Evolutionary conservation across 2,113 vertebrate genomes (phyloP), one percentile per base, ranked within the genome.

Genomic region (Psilopogon haemacephalus): DNA sequence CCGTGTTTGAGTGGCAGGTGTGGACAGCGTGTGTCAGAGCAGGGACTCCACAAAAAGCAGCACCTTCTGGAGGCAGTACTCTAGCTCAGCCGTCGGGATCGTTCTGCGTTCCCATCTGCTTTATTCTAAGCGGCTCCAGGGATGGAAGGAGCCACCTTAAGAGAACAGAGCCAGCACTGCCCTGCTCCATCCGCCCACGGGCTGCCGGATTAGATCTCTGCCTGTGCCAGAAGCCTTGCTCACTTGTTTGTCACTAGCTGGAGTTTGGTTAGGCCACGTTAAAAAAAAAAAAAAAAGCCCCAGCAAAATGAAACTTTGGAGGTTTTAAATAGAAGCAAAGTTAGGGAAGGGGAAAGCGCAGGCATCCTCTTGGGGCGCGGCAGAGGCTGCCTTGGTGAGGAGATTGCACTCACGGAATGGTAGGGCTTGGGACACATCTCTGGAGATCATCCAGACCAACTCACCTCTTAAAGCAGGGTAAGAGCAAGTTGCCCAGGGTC

Each of bases 231-330:
- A 46, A 91, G 80, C 92, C 88, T 95, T 96, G 95, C 95, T 96
- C 92, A 93, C 94, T 96, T 96, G 94, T 96, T 96, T 96, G 96
- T 93, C 90, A 95, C 94, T 93, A 95, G 78, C 84, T 94, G 70
- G 24, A 86, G 74, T 75, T 96, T 93, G 87, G 73, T 95, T 95
- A 86, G 84, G 86, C 73, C 16, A 7, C 33, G 73, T 62, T 93
- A 64, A 90, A 90, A 94, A 89, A 72, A 72, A 67, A 79, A 48
- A 18, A 24, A 58, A 37, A 23, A 32, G 18, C 23, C 26, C 24
- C 69, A 70, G 56, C 69, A 88, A 93, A 96, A 79, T 50, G 62
- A 72, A 65, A 75, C 23, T 85, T 67, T 26, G 8, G 48, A 12
- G 48, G 11, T 27, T 35, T 9, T 21, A 76, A 60, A 67, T 28